Evolutionary conservation across 37 sponge, comb jelly and placozoan genomes (phyloP).

Genomic region (Halisarca cf. caerulea): DNA sequence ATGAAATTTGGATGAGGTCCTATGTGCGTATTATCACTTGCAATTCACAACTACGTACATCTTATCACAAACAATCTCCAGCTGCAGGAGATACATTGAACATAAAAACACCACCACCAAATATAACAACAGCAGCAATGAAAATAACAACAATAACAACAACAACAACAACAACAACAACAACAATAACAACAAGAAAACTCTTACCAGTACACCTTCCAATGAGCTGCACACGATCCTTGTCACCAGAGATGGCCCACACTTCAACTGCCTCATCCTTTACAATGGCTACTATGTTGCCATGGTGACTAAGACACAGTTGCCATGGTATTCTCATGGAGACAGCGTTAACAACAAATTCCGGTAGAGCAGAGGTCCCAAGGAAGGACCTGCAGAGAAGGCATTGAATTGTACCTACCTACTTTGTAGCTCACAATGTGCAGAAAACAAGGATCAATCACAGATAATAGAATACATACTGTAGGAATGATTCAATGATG

Average conservation of each 20-base stretch:
- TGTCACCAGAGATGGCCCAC: slow-evolving; percentile 33
- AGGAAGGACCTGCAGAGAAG: too few species aligned
- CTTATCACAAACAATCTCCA: too few species aligned
- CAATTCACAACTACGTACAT: too few species aligned
- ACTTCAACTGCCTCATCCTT: slow-evolving; percentile 59
- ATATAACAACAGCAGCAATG: background rate
- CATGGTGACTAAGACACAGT: slow-evolving; percentile 30
- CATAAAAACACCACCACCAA: background rate
- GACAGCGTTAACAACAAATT: background rate
- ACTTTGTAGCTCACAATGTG: too few species aligned
- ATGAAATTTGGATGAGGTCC: background rate
- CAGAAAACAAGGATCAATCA: too few species aligned
- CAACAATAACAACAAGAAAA: background rate
- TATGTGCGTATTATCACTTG: too few species aligned
- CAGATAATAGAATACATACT: too few species aligned
- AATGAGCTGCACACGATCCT: background rate
- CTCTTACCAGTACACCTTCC: background rate
- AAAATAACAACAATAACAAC: background rate
- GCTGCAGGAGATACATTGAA: background rate
- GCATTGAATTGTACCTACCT: too few species aligned
- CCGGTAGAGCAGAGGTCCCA: background rate
- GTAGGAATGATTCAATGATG: too few species aligned
- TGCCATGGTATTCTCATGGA: slow-evolving; percentile 6
- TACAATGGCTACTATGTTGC: slow-evolving; percentile 59
- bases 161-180: background rate